Base-by-base conservation (phyloP, 1,140 invertebrate genomes). In the Thaumetopoea pityocampa region DNA sequence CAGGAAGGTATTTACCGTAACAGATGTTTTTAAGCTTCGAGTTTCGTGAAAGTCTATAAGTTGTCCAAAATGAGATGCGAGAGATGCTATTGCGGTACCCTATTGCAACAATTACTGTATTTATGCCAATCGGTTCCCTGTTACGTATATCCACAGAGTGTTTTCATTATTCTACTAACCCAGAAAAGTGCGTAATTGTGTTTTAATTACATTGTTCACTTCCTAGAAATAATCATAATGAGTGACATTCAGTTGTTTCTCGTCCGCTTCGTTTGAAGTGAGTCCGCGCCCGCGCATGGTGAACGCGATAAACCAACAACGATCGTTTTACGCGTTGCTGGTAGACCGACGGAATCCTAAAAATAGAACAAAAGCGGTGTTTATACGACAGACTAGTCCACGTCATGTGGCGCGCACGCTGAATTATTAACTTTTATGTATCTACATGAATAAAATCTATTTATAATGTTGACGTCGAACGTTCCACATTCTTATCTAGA, bases 401-500 rank as follows among this genome's bases (percentile, higher is more conserved):
- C 49, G 40, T 53, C 58, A 50, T 53, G 53, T 49, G 52, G 50
- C 29, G 41, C 53, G 51, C 54, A 55, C 48, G 46, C 53, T 58
- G 54, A 63, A 64, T 67, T 67, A 65, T 47, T 53, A 40, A 58
- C 53, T 52, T 61, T 64, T 65, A 65, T 61, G 48, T 52, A n/a
- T n/a, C n/a, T n/a, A 61, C 40, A 60, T 61, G 57, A 60, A 72
- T 67, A 62, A 70, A 72, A 60, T 71, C 67, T 79, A 76, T 76
- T 77, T 74, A 70, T 80, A 80, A 67, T 53, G 70, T 70, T 74
- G 68, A 77, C 64, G 70, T 61, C 54, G 57, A 16, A 36, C 57
- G 76, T 51, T 62, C 69, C 43, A 79, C 63, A 77, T 74, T 74
- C 68, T 74, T 80, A 80, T 74, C 76, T 69, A 56, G 55, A 48